These are phyloP conservation scores for Parazoanthus darwini DNA, from an alignment of 92 coral and sea anemone genomes.

Conservation along the genomic window DNA sequence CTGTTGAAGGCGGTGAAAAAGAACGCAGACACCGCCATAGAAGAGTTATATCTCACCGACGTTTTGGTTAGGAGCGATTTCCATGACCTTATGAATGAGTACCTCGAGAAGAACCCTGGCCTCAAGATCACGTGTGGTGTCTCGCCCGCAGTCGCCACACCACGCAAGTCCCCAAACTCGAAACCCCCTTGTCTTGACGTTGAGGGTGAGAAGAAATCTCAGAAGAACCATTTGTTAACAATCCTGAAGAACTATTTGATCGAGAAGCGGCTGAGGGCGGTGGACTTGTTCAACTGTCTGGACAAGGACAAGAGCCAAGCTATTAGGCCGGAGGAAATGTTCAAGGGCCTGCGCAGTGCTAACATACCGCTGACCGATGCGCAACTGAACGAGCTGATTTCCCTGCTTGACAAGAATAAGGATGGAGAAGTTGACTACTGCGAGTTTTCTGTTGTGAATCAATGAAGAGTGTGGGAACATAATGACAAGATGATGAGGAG, in stretches of 20 bases:
- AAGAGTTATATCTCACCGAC: slow-evolving; percentile 63
- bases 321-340: slow-evolving; percentile 61
- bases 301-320: slow-evolving; percentile 64
- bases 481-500: neutral
- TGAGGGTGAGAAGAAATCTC: slow-evolving; percentile 21
- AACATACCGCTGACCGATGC: slow-evolving; percentile 65
- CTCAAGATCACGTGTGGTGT: slow-evolving; percentile 43
- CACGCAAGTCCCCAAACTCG: slow-evolving; percentile 9
- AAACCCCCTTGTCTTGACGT: slow-evolving; percentile 7
- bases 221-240: slow-evolving; percentile 51
- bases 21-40: slow-evolving; percentile 57
- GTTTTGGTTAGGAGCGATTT: slow-evolving; percentile 53
- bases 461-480: neutral
- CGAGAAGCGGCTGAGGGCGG: slow-evolving; percentile 67
- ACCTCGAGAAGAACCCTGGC: slow-evolving; percentile 38
- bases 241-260: slow-evolving; percentile 64
- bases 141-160: slow-evolving; percentile 33
- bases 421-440: slow-evolving; percentile 67
- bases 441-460: slow-evolving; percentile 70
- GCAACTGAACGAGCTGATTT: slow-evolving; percentile 55
- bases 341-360: slow-evolving; percentile 52
- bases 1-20: slow-evolving; percentile 58
- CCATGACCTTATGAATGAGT: slow-evolving; percentile 16
- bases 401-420: slow-evolving; percentile 61
- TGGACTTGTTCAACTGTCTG: slow-evolving; percentile 74